These are phyloP conservation scores for Siniperca obscura DNA, from an alignment of 2,797 vertebrate species.

Conservation along the genomic window DNA sequence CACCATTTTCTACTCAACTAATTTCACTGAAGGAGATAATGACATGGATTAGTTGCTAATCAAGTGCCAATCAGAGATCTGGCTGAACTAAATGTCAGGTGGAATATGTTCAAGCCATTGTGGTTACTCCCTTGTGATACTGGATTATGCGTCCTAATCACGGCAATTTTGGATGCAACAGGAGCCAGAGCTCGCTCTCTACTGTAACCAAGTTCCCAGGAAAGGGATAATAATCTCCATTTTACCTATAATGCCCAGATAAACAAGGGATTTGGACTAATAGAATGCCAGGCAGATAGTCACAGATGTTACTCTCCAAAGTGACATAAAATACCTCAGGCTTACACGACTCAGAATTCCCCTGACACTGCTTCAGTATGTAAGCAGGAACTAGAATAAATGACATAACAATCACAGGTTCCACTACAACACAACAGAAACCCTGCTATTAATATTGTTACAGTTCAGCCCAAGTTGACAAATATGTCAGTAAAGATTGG, in stretches of 20 bases:
- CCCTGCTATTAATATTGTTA: constrained; percentile 46
- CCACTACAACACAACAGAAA: constrained; percentile 28
- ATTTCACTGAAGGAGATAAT: constrained; percentile 96
- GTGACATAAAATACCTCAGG: constrained; percentile 69
- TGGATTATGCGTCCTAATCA: constrained; percentile 87
- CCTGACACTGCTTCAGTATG: constrained; percentile 39
- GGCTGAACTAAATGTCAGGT: constrained; percentile 90
- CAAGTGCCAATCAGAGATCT: constrained; percentile 96
- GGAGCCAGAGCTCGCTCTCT: constrained; percentile 57
- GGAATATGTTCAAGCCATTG: constrained; percentile 81
- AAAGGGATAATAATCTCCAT: constrained; percentile 81
- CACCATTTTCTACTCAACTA: constrained; percentile 94
- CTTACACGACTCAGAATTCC: constrained; percentile 67
- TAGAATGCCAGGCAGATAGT: constrained; percentile 83
- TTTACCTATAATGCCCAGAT: constrained; percentile 81
- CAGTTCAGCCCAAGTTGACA: constrained; percentile 43
- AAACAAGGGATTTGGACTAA: constrained; percentile 83
- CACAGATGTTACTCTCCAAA: constrained; percentile 75
- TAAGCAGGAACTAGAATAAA: constrained; percentile 59
- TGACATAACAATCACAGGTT: constrained; percentile 69
- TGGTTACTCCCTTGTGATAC: constrained; percentile 73
- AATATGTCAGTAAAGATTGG: constrained; percentile 44
- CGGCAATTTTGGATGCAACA: constrained; percentile 74
- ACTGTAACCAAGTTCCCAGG: constrained; percentile 73
- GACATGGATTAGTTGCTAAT: constrained; percentile 95